These are phyloP conservation scores for Oxyura jamaicensis DNA, from an alignment of 2,113 vertebrate species.

Conservation along the genomic window DNA sequence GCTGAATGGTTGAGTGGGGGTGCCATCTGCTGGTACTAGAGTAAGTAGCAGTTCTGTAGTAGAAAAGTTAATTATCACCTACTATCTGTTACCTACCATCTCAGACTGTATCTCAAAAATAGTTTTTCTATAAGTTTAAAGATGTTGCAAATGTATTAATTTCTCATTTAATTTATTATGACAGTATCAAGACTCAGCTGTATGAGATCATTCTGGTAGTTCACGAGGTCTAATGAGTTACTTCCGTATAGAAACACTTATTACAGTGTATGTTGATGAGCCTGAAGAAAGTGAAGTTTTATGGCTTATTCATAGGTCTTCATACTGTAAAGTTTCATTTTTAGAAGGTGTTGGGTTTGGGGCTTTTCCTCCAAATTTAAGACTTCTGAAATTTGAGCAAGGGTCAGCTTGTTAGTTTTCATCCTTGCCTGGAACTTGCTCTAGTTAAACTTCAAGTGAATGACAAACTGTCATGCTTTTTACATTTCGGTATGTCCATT, in stretches of 20 bases:
- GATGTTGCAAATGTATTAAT: neutral
- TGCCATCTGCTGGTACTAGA: constrained; percentile 12
- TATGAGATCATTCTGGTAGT: neutral
- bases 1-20: accelerated
- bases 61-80: neutral
- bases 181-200: neutral
- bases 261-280: neutral
- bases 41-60: neutral
- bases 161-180: neutral
- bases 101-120: neutral
- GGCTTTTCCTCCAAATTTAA: neutral
- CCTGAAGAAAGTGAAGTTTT: neutral
- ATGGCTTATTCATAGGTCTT: neutral
- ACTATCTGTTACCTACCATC: neutral
- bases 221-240: neutral
- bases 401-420: neutral
- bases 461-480: neutral
- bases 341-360: neutral
- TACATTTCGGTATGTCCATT: neutral
- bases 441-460: neutral
- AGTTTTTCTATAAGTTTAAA: neutral
- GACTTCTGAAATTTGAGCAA: neutral
- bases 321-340: neutral
- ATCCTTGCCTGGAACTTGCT: neutral
- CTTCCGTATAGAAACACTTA: neutral